Evolutionary conservation across 2,113 vertebrate genomes (phyloP).

Genomic region (Chamaetylas fuelleborni): DNA sequence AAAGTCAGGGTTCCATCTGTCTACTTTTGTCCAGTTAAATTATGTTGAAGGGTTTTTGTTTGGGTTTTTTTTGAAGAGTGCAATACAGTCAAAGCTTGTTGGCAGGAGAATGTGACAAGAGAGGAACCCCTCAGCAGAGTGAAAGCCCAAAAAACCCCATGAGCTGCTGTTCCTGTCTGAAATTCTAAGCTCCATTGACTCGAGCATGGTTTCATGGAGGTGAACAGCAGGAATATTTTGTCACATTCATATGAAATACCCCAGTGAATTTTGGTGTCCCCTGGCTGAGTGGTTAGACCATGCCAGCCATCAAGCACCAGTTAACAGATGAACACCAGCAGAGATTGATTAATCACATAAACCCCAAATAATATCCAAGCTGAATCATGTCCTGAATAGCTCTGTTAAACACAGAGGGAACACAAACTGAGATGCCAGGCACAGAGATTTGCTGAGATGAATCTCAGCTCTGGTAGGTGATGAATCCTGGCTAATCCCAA

Average conservation of each 20-base stretch:
- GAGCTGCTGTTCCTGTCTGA: neutral
- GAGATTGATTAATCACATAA: neutral
- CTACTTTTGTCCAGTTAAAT: neutral
- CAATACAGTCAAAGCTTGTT: neutral
- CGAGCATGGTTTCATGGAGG: neutral
- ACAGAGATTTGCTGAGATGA: neutral
- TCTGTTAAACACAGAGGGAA: neutral
- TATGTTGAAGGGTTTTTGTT: neutral
- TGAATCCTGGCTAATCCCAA: neutral
- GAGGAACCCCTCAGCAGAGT: neutral
- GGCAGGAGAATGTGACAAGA: neutral
- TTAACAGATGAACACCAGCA: neutral
- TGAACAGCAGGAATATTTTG: neutral
- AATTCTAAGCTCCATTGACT: neutral
- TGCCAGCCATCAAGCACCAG: neutral
- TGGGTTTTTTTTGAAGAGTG: accelerated
- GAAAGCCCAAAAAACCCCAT: neutral
- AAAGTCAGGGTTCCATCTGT: neutral
- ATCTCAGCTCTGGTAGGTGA: neutral
- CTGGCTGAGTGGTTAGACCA: neutral
- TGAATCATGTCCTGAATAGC: neutral
- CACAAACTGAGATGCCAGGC: neutral
- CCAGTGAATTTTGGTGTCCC: neutral
- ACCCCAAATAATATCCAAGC: neutral
- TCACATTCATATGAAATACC: neutral